These are phyloP conservation scores for Eclectus roratus DNA, from an alignment of 2,113 vertebrate species.

Conservation along the genomic window DNA sequence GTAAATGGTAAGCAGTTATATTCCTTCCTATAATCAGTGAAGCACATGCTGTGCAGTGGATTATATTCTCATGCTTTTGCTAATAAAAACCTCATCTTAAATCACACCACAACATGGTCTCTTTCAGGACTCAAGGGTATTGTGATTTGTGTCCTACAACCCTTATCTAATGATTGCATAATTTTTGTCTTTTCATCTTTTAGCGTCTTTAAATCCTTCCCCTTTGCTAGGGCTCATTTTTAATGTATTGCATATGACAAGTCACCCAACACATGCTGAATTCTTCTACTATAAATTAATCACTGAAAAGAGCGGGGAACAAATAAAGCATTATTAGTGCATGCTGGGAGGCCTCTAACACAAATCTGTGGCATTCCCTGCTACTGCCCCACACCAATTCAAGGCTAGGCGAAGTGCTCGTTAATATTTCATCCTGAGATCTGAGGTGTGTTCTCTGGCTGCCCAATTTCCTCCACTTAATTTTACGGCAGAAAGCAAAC, in stretches of 20 bases:
- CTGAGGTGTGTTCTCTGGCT: not conserved
- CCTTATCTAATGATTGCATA: not conserved
- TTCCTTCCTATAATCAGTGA: not conserved
- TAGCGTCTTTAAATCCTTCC: not conserved
- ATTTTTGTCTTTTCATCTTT: not conserved
- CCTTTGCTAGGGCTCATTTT: not conserved
- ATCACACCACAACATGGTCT: not conserved
- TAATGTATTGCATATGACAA: not conserved
- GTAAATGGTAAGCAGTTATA: not conserved
- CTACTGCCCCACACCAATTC: not conserved
- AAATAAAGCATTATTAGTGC: not conserved
- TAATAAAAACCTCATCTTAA: constrained; percentile 14
- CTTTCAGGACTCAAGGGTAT: not conserved
- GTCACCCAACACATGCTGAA: not conserved
- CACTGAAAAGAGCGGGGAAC: not conserved
- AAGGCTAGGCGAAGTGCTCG: not conserved
- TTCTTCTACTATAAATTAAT: not conserved
- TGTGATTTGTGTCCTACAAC: not conserved
- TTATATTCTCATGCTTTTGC: not conserved
- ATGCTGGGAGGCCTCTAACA: not conserved
- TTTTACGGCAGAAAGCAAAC: not conserved
- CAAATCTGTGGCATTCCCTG: not conserved
- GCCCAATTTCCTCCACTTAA: not conserved
- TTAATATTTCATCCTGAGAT: not conserved
- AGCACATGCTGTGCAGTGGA: not conserved